Evolutionary conservation across 2,113 vertebrate species (phyloP).

Genomic region (Gorsachius goisagi): DNA sequence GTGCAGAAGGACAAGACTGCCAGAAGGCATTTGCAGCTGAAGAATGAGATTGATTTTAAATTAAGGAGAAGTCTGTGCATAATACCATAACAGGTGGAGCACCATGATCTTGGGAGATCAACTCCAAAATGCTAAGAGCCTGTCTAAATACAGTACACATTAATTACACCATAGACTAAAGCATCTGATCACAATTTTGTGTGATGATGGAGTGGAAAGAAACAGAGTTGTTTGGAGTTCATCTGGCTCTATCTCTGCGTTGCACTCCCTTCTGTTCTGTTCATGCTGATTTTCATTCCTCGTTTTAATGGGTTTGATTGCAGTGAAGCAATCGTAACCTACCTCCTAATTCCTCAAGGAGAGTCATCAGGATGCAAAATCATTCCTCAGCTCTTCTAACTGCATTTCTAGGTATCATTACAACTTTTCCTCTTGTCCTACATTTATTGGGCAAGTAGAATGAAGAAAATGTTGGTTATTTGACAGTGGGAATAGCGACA

Average conservation of each 20-base stretch:
- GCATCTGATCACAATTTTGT: neutral
- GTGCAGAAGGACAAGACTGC: neutral
- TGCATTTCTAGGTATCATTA: neutral
- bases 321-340: fast-evolving
- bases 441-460: neutral
- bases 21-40: neutral
- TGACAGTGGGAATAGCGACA: neutral
- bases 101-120: neutral
- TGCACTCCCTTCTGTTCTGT: neutral
- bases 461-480: fast-evolving
- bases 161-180: neutral
- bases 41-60: neutral
- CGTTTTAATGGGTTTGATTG: neutral
- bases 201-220: neutral
- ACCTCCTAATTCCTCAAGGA: neutral
- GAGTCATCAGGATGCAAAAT: neutral
- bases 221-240: neutral
- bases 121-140: neutral
- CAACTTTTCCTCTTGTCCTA: neutral
- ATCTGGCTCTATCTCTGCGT: neutral
- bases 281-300: neutral
- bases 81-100: neutral
- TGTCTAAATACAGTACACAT: neutral
- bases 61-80: neutral
- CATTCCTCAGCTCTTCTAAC: neutral